These are phyloP conservation scores for Labroides dimidiatus DNA, from an alignment of 2,797 vertebrate genomes.

Conservation along the genomic window DNA sequence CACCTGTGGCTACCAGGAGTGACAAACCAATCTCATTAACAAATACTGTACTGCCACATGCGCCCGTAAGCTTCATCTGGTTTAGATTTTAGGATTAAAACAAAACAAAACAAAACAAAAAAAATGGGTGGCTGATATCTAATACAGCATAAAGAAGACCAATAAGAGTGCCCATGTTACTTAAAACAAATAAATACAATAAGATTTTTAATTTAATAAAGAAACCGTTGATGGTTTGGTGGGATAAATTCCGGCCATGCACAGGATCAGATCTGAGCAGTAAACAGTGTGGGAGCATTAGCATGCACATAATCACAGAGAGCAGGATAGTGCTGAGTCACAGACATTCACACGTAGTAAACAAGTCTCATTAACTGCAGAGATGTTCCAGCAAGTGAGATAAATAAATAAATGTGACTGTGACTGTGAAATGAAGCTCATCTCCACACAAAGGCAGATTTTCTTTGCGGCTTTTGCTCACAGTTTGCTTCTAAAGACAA, in stretches of 20 bases:
- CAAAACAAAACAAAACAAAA: slow-evolving; percentile 12
- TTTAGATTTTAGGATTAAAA: slow-evolving; percentile 29
- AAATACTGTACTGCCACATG: slow-evolving; percentile 13
- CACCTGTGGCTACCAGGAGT: slow-evolving; percentile 44
- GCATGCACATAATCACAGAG: slow-evolving; percentile 65
- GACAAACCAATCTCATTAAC: slow-evolving; percentile 48
- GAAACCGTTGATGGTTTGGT: slow-evolving; percentile 38
- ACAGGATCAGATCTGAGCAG: slow-evolving; percentile 40
- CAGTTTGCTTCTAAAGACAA: slow-evolving; percentile 10
- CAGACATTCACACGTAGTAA: slow-evolving; percentile 37
- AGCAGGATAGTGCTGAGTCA: slow-evolving; percentile 38
- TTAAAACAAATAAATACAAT: slow-evolving; percentile 23
- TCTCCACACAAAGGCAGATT: slow-evolving; percentile 43
- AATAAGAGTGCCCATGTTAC: slow-evolving; percentile 6
- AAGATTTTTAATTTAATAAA: slow-evolving; percentile 10
- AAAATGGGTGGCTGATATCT: slow-evolving; percentile 10
- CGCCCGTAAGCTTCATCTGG: slow-evolving; percentile 7
- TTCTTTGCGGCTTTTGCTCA: slow-evolving; percentile 24
- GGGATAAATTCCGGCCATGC: slow-evolving; percentile 61
- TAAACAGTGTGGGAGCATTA: slow-evolving; percentile 44
- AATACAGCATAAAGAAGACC: slow-evolving; percentile 19
- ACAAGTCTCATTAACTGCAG: slow-evolving; percentile 31
- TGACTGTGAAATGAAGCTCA: slow-evolving; percentile 25
- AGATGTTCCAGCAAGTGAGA: not conserved
- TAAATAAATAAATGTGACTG: slow-evolving; percentile 7